Evolutionary conservation across 1,140 invertebrate genomes (phyloP).

Genomic region (Trachelipus rathkii): DNA sequence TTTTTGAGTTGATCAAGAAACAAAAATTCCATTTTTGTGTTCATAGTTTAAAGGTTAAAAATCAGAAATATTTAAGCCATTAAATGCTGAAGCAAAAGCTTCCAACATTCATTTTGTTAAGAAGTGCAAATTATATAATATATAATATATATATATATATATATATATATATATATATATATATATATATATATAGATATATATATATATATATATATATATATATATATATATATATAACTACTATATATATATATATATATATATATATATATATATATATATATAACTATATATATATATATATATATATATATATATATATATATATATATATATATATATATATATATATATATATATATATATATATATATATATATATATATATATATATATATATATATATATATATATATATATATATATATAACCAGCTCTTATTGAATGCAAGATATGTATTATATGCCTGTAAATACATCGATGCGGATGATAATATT

Average conservation of each 20-base stretch:
- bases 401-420: not conserved
- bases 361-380: constrained; percentile 15
- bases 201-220: not conserved
- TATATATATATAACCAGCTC: not conserved
- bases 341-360: not conserved
- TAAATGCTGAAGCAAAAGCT: no score
- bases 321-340: constrained; percentile 13
- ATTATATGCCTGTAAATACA: no score
- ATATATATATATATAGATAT: not conserved
- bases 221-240: not conserved
- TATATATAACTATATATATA: constrained; percentile 5
- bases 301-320: constrained; percentile 11
- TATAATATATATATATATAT: not conserved
- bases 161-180: constrained; percentile 2
- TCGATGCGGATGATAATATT: no score
- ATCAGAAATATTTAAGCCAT: no score
- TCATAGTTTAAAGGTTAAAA: no score
- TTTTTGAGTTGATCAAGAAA: no score
- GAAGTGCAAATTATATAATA: not conserved
- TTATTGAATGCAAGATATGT: no score
- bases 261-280: constrained; percentile 15
- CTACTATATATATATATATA: constrained; percentile 10
- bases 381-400: not conserved
- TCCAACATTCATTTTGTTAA: no score
- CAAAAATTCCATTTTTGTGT: no score